Evolutionary conservation across 2,113 vertebrate genomes (phyloP).

Genomic region (Leptodactylus fuscus): DNA sequence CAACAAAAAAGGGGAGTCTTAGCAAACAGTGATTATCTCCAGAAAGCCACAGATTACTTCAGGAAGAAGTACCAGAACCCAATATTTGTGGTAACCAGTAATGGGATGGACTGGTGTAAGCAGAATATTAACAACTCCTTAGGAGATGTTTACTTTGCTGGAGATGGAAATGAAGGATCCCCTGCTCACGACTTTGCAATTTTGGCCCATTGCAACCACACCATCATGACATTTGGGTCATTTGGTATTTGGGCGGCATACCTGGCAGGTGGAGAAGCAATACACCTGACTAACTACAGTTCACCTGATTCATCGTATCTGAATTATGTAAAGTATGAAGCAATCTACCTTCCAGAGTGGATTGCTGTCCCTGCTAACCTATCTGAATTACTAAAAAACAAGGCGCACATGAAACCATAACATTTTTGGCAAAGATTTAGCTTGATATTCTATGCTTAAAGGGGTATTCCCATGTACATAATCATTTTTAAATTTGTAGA

Average conservation of each 20-base stretch:
- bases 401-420: background rate
- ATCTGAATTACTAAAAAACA: constrained; percentile 57
- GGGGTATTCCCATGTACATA: too few relatives aligned
- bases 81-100: constrained; percentile 70
- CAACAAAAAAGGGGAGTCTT: constrained; percentile 63
- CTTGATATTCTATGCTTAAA: too few relatives aligned
- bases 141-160: constrained; percentile 64
- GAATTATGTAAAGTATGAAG: constrained; percentile 53
- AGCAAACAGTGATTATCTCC: constrained; percentile 63
- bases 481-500: too few relatives aligned
- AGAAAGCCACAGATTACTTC: constrained; percentile 69
- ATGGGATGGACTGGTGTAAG: constrained; percentile 69
- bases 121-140: constrained; percentile 62
- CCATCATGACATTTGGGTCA: constrained; percentile 55
- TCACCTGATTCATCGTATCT: constrained; percentile 35
- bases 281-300: constrained; percentile 37
- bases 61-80: constrained; percentile 60
- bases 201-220: constrained; percentile 58
- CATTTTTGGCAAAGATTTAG: background rate
- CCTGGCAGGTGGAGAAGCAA: constrained; percentile 44
- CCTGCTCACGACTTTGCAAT: constrained; percentile 63
- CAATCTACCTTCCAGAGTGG: constrained; percentile 66
- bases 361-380: constrained; percentile 67
- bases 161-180: constrained; percentile 31
- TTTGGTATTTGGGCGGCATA: constrained; percentile 53